Evolutionary conservation across 2,888 invertebrate genomes (phyloP), one percentile per base, ranked within the genome.

Genomic region (Lepetodrilus schrolli): DNA sequence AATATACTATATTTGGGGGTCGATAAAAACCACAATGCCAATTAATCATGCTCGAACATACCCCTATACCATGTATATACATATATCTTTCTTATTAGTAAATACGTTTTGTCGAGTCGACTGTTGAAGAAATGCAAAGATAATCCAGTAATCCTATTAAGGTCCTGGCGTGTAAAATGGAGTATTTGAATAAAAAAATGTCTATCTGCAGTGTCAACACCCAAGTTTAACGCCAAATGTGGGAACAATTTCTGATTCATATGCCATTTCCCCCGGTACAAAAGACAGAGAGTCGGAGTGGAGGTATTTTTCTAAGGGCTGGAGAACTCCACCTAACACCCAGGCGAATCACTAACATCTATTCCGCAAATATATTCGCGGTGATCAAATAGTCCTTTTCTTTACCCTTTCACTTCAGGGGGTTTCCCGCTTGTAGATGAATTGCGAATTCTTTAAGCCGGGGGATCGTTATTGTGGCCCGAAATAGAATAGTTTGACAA

Each of bases 341-440:
- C 17, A 17, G 58, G 23, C 58, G 58, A 58, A 58, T 30, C 34
- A 58, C 58, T 30, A 58, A 58, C 58, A 58, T 58, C 58, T 58
- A 58, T 58, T 58, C 58, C 30, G 58, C 58, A 58, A 58, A 58
- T 58, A 58, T 58, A 58, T 58, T n/a, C 58, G 23, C 30, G 17
- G 34, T 30, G 58, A 58, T 58, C 58, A 58, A 58, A 58, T 30
- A 58, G 17, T 58, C 34, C 58, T 58, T 26, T 58, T 58, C 58
- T 30, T 30, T 58, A 34, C 26, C 30, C 34, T 58, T 34, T 58
- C 58, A 58, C 58, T 58, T 58, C 34, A 34, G 58, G 58, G 58
- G 58, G 58, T 58, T 58, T 58, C 58, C 58, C 58, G 17, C 58
- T 58, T 30, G 4, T 30, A 30, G 34, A 58, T 58, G 58, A 58